These are phyloP conservation scores for Solenopsis invicta DNA, from an alignment of 1,140 invertebrate genomes.

Conservation along the genomic window DNA sequence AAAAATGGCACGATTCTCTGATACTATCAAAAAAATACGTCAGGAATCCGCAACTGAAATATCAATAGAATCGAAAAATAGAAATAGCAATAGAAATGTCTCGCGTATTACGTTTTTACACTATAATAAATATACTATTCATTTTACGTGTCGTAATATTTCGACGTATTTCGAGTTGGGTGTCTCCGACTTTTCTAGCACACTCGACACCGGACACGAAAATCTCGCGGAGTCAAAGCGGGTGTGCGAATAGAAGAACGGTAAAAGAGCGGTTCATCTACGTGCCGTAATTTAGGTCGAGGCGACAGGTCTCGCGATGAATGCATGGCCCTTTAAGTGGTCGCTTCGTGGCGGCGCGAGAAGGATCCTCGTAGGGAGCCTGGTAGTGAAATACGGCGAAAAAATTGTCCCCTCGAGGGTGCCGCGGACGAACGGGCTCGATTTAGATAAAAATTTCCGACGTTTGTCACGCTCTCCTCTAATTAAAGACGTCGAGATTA, in stretches of 20 bases:
- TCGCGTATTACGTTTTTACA: not conserved
- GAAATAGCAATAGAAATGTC: conserved; percentile 6
- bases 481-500: conserved; percentile 76
- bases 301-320: conserved; percentile 54
- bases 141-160: not conserved
- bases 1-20: conserved; percentile 33
- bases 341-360: conserved; percentile 28
- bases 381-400: conserved; percentile 73
- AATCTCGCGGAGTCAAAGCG: conserved; percentile 34
- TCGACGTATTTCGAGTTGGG: not conserved
- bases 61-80: conserved; percentile 7
- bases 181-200: not conserved
- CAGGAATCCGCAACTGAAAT: conserved; percentile 12
- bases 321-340: conserved; percentile 71
- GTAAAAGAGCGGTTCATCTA: conserved; percentile 44
- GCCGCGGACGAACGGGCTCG: conserved; percentile 38
- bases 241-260: not conserved
- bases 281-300: conserved; percentile 45
- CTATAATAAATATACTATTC: conserved; percentile 28
- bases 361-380: conserved; percentile 27
- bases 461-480: conserved; percentile 75
- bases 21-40: conserved; percentile 27
- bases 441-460: conserved; percentile 78
- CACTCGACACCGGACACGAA: not conserved
- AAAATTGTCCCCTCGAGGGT: conserved; percentile 70